Conservation (phyloP, 2,888 invertebrate species). For the Ochropleura leucogaster region DNA sequence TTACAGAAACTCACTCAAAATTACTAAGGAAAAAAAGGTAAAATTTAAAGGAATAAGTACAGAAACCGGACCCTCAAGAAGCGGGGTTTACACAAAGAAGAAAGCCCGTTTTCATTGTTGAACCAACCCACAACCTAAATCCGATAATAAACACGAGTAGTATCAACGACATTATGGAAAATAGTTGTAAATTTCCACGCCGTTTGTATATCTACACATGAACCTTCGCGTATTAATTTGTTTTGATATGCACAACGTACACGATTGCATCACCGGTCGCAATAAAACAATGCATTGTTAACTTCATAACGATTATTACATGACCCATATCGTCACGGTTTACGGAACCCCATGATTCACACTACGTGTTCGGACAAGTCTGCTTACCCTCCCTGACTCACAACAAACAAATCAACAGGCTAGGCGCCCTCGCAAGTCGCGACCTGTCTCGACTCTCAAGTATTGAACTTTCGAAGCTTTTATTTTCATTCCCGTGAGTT, state of each 20-base stretch:
- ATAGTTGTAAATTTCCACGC: neutral
- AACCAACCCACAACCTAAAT: neutral
- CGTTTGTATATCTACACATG: neutral
- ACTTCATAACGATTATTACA: conserved; percentile 23
- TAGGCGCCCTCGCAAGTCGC: conserved; percentile 43
- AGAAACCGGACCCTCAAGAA: too few relatives aligned
- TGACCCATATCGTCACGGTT: conserved; percentile 1
- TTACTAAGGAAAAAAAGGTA: neutral
- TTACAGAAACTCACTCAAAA: neutral
- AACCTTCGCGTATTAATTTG: neutral
- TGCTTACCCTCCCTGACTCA: conserved; percentile 51
- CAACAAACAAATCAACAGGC: conserved; percentile 40
- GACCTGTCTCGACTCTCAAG: conserved; percentile 53
- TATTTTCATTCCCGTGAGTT: conserved; percentile 55
- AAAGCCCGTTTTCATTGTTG: neutral
- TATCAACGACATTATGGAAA: neutral
- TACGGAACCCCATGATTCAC: conserved; percentile 48
- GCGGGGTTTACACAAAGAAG: too few relatives aligned
- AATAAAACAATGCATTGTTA: conserved; percentile 38
- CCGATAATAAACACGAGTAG: neutral
- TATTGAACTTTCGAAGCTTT: conserved; percentile 55
- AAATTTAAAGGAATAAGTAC: too few relatives aligned
- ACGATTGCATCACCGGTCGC: conserved; percentile 34
- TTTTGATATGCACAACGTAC: conserved; percentile 5
- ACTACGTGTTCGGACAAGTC: conserved; percentile 51